Percentiles rank a stretch among this genome's conserved stretches.
These are phyloP conservation scores for Bursaphelenchus mucronatus DNA, from an alignment of 1,140 invertebrate species.

Conservation along the genomic window DNA sequence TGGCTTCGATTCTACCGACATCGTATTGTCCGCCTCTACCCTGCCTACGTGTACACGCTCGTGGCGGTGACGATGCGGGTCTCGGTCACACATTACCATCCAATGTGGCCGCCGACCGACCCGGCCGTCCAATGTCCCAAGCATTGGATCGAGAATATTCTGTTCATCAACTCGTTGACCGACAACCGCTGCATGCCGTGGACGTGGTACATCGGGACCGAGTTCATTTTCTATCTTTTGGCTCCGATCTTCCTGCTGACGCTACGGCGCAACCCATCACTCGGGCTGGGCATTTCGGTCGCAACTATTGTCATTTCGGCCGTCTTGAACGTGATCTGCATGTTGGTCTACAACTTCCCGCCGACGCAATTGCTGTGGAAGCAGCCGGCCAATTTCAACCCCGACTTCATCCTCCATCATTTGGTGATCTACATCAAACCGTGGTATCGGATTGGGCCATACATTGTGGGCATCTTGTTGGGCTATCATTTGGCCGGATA, in stretches of 20 bases:
- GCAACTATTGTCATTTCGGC: conserved; percentile 40
- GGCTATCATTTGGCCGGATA: conserved; percentile 60
- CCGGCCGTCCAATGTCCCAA: conserved; percentile 60
- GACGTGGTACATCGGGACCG: conserved; percentile 61
- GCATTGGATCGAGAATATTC: conserved; percentile 55
- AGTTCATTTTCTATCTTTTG: conserved; percentile 59
- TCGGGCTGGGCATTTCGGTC: conserved; percentile 41
- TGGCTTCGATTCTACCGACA: conserved; percentile 60
- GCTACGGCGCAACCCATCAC: conserved; percentile 43
- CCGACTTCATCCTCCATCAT: conserved; percentile 58
- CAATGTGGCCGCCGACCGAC: conserved; percentile 60
- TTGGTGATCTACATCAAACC: conserved; percentile 63
- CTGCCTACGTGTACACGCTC: conserved; percentile 59
- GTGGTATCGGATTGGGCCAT: conserved; percentile 63
- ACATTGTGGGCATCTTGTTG: conserved; percentile 63
- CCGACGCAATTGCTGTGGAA: conserved; percentile 60
- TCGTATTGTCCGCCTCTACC: conserved; percentile 55
- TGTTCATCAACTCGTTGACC: conserved; percentile 54
- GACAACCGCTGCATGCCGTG: conserved; percentile 60
- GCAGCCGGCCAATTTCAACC: conserved; percentile 56
- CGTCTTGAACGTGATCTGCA: conserved; percentile 41
- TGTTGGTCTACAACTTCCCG: conserved; percentile 58
- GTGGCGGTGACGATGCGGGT: conserved; percentile 54
- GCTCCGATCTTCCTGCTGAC: conserved; percentile 58
- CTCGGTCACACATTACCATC: conserved; percentile 50